phyloP scores from a whole-genome alignment of 2,113 vertebrate species.

The Psittacula cyanocephala region DNA sequence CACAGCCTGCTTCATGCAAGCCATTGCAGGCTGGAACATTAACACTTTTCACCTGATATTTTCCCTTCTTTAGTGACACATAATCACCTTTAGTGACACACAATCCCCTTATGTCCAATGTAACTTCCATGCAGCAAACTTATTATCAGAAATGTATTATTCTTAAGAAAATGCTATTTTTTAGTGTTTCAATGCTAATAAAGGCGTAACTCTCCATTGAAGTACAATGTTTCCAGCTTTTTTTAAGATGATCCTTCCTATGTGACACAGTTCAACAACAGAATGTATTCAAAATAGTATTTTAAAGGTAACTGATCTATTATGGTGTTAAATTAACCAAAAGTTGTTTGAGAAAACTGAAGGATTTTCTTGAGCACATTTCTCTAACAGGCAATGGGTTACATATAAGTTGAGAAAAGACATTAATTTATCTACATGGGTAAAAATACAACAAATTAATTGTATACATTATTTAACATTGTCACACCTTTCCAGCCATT shows the following conservation, averaged over 20 bases:
- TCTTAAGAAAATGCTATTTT: not conserved
- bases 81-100: not conserved
- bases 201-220: not conserved
- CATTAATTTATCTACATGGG: not conserved
- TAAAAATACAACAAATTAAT: not conserved
- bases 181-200: not conserved
- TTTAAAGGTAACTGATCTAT: not conserved
- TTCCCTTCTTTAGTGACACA: not conserved
- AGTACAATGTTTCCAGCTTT: not conserved
- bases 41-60: not conserved
- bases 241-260: not conserved
- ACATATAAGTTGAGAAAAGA: not conserved
- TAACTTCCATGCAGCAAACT: not conserved
- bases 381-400: not conserved
- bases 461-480: not conserved
- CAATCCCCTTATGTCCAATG: not conserved
- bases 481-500: not conserved
- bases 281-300: not conserved
- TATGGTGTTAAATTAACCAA: not conserved
- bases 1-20: not conserved
- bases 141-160: not conserved
- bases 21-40: not conserved
- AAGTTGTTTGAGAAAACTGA: not conserved
- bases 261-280: not conserved
- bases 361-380: not conserved